Evolutionary conservation across 2,113 vertebrate species (phyloP), one percentile per base, ranked within the genome.

Genomic region (Forbesichthys agassizii): DNA sequence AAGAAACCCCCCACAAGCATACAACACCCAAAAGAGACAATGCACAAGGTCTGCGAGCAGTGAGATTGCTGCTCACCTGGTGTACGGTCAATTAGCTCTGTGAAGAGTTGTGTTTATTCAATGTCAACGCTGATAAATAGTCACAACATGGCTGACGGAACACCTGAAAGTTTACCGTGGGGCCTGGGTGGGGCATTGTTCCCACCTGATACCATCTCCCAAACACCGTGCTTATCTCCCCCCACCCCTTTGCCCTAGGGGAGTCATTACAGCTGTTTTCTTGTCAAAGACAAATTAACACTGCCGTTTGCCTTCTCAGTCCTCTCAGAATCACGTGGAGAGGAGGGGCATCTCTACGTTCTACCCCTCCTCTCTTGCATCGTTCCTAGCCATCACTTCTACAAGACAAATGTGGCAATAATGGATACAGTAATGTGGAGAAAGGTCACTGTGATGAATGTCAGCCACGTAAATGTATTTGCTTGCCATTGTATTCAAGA

Each of bases 221-320:
- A 75, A 80, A 86, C 82, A 69, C 47, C 71, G 56, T 46, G 74
- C 86, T 87, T 88, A 88, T 88, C 89, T 84, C 46, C 4, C 12
- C 9, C 1, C 55, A 66, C 3, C 56, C 12, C 20, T 33, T 16
- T 20, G 1, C 16, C 67, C 76, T 74, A 27, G 14, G 61, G 77
- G 83, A 71, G 71, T 86, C 72, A 89, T 86, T 90, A 89, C 85
- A 90, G 86, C 88, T 84, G 82, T 87, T 92, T 79, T 81, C 84
- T 84, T 68, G 52, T 90, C 85, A 86, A 42, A 87, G 89, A 92
- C 84, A 90, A 91, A 90, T 90, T 88, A 90, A 81, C 55, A 42
- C n/a, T 47, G 60, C 70, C 48, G 69, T 36, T 61, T 73, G 63
- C 62, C 68, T 66, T 64, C 61, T 79, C 80, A 64, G 65, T 69